Evolutionary conservation across 2,797 vertebrate species (phyloP).

Genomic region (Phrynocephalus forsythii): DNA sequence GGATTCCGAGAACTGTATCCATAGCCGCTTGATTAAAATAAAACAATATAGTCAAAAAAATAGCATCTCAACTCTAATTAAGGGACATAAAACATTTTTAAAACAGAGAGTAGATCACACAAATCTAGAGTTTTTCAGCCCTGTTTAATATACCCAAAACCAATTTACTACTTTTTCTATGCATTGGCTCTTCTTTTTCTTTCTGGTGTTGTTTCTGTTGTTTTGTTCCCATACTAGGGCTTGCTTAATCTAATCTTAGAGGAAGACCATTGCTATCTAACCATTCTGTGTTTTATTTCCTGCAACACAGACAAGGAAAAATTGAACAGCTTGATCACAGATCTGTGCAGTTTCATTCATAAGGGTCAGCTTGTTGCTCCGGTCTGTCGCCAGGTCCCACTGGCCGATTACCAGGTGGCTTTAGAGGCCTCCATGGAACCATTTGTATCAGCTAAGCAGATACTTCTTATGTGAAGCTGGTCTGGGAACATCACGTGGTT

Average conservation of each 20-base stretch:
- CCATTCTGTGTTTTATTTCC: conserved; percentile 23
- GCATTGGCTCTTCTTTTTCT: neutral
- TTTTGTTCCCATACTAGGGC: neutral
- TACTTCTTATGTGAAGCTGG: conserved; percentile 85
- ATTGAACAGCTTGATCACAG: conserved; percentile 81
- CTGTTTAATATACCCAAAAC: neutral
- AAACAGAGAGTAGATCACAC: too few relatives aligned
- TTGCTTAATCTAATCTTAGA: neutral
- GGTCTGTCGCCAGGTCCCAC: conserved; percentile 78
- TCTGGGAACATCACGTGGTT: neutral
- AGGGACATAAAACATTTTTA: too few relatives aligned
- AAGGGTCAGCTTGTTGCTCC: conserved; percentile 85
- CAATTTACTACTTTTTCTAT: neutral
- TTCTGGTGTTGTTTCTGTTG: neutral
- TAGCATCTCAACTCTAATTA: too few relatives aligned
- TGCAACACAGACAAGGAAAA: conserved; percentile 67
- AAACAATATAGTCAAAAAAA: too few relatives aligned
- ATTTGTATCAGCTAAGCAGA: conserved; percentile 88
- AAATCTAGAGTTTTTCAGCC: neutral
- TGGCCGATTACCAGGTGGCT: conserved; percentile 84
- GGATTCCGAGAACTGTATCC: too few relatives aligned
- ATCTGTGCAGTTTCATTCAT: conserved; percentile 84
- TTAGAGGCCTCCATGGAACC: conserved; percentile 86
- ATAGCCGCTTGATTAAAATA: too few relatives aligned
- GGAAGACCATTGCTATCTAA: neutral